Percentiles rank a stretch among this genome's conserved stretches.
Evolutionary conservation across 2,888 invertebrate species (phyloP).

Genomic region (Sarcophaga caerulescens): DNA sequence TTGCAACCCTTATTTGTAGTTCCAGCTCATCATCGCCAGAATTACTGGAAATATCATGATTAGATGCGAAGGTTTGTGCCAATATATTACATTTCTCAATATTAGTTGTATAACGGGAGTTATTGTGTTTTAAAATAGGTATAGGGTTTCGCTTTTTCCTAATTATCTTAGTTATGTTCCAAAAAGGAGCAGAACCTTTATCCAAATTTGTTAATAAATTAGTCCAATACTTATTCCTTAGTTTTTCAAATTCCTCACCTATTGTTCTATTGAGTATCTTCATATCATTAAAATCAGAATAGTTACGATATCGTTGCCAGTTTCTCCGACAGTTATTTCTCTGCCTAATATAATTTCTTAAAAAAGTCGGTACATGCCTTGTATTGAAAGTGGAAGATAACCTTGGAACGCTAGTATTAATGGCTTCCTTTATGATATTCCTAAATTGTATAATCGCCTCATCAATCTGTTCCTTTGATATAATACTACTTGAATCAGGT

Average conservation of each 20-base stretch:
- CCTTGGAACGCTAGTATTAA: too few species aligned
- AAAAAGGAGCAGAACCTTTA: too few species aligned
- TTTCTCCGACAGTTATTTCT: neutral
- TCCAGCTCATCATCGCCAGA: too few species aligned
- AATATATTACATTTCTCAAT: too few species aligned
- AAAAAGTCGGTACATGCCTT: neutral
- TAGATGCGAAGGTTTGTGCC: neutral
- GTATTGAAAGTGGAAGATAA: too few species aligned
- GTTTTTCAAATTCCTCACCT: neutral
- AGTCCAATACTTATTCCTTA: too few species aligned
- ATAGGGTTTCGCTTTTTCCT: too few species aligned
- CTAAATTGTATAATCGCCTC: neutral
- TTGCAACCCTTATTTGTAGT: too few species aligned
- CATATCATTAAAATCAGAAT: neutral
- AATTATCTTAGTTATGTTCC: too few species aligned
- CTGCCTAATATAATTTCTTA: slow-evolving; percentile 6
- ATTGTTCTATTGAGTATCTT: neutral
- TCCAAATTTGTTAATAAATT: too few species aligned
- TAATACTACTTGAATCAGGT: too few species aligned
- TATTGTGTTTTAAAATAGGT: neutral
- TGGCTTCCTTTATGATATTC: neutral
- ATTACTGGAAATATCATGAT: neutral
- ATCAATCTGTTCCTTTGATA: neutral
- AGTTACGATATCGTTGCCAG: neutral
- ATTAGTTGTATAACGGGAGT: too few species aligned